Conservation (phyloP, 2,888 invertebrate species). For the Drosophila subsilvestris region DNA sequence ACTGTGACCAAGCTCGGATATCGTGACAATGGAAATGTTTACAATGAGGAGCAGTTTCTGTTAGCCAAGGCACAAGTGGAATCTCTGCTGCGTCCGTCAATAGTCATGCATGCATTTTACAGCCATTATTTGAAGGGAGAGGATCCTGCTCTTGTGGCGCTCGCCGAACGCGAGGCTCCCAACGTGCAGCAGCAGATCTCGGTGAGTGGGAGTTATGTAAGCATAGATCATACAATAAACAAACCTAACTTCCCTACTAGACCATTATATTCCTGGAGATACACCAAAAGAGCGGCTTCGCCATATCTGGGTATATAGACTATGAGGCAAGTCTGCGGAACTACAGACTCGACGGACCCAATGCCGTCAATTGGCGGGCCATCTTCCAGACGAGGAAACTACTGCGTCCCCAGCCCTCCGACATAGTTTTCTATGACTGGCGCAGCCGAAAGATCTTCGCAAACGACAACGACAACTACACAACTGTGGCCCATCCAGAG, state of each 20-base stretch:
- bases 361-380: conserved; percentile 48
- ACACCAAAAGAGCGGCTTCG: conserved; percentile 49
- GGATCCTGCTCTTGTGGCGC: conserved; percentile 88
- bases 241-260: conserved; percentile 10
- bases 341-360: not conserved
- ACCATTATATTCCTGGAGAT: conserved; percentile 61
- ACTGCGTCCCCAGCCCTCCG: conserved; percentile 38
- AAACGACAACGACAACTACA: conserved; percentile 50
- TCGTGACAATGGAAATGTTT: conserved; percentile 84
- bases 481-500: conserved; percentile 34
- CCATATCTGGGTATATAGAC: conserved; percentile 62
- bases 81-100: conserved; percentile 86
- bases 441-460: conserved; percentile 33
- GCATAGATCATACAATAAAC: rapidly evolving
- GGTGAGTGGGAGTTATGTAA: conserved; percentile 81
- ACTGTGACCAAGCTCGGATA: conserved; percentile 92
- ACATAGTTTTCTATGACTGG: conserved; percentile 61
- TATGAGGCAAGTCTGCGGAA: conserved; percentile 51
- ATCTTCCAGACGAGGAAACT: conserved; percentile 46
- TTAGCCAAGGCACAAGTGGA: conserved; percentile 86
- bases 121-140: conserved; percentile 86
- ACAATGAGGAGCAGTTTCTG: conserved; percentile 87
- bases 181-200: conserved; percentile 91
- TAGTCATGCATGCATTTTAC: conserved; percentile 84
- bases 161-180: conserved; percentile 86